A percentile compares a stretch with the other conserved stretches of the same genome.
Conservation (phyloP, 2,888 invertebrate species). For the Trichogramma dendrolimi region DNA sequence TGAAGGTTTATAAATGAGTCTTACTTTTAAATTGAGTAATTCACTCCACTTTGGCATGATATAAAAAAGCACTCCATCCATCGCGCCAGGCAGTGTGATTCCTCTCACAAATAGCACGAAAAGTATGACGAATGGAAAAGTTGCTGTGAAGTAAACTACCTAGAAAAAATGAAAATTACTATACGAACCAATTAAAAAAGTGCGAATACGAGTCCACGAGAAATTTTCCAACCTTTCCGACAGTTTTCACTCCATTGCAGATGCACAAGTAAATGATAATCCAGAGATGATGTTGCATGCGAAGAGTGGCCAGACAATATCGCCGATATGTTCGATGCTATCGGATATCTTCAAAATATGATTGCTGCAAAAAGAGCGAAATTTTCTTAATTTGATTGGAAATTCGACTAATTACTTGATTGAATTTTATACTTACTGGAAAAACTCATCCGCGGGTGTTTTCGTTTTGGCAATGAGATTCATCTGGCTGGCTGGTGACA, state of each 20-base stretch:
- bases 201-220: background rate
- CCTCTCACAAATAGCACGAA: constrained; percentile 70
- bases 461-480: constrained; percentile 47
- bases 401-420: background rate
- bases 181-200: background rate
- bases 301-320: constrained; percentile 77
- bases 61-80: constrained; percentile 71
- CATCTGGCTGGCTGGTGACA: constrained; percentile 27
- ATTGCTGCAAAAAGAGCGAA: constrained; percentile 58
- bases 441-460: constrained; percentile 79
- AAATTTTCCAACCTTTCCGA: constrained; percentile 66
- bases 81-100: constrained; percentile 75
- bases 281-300: constrained; percentile 73
- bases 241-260: constrained; percentile 80
- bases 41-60: constrained; percentile 75
- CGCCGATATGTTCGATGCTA: constrained; percentile 70
- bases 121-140: constrained; percentile 76
- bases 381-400: background rate
- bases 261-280: constrained; percentile 77
- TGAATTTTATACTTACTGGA: constrained; percentile 61
- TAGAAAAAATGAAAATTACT: constrained; percentile 35
- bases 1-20: background rate
- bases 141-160: constrained; percentile 82
- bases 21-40: constrained; percentile 69
- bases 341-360: constrained; percentile 73